Percentiles rank a stretch among this genome's conserved stretches.
phyloP scores from a whole-genome alignment of 37 sponge, comb jelly and placozoan genomes.

The Aphrocallistes beatrix region DNA sequence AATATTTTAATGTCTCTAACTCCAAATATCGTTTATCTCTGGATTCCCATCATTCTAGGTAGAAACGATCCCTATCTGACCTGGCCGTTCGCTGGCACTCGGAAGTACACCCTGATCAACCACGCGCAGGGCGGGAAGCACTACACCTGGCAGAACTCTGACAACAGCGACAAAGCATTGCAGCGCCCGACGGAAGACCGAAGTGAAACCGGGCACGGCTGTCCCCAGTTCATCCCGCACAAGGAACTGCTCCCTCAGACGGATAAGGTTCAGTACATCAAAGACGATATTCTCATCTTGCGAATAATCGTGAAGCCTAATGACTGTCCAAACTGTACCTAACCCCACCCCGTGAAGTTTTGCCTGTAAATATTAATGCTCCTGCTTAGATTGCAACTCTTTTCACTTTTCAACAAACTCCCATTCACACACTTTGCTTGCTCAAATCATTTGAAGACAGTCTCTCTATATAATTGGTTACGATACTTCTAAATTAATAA shows the following conservation, averaged over 20 bases:
- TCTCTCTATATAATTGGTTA: no score
- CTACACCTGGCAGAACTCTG: neutral
- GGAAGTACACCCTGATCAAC: neutral
- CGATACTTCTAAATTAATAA: no score
- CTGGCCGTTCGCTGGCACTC: neutral
- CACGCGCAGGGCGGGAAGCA: neutral
- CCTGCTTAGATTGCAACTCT: no score
- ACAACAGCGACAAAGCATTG: neutral
- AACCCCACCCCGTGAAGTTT: no score
- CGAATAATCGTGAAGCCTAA: constrained; percentile 10
- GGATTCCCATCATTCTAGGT: neutral
- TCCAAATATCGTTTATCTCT: no score
- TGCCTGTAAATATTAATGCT: no score
- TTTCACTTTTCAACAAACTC: no score
- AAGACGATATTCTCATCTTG: neutral
- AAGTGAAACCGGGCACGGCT: neutral
- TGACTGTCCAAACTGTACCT: neutral
- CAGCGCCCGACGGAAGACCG: neutral
- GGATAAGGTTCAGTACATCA: neutral
- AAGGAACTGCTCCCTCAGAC: neutral
- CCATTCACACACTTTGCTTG: no score
- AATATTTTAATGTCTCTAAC: no score
- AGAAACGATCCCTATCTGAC: neutral
- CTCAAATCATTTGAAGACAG: no score
- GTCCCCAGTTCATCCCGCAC: constrained; percentile 15